Conservation (phyloP, 2,113 vertebrate species). For the Rhea pennata region DNA sequence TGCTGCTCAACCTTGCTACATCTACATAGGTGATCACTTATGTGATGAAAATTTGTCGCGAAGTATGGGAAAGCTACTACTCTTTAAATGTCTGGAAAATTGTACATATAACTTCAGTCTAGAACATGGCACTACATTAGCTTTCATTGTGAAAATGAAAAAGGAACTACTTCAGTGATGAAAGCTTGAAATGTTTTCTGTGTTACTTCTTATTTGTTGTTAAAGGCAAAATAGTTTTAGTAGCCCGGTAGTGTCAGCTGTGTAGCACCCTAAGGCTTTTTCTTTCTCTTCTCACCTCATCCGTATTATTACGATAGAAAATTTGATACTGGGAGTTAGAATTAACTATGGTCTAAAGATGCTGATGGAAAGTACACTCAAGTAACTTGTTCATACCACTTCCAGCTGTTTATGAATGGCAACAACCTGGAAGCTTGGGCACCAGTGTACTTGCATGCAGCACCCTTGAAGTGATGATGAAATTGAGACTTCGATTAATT, state of each 20-base stretch:
- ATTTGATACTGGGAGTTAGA: neutral
- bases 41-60: neutral
- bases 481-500: neutral
- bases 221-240: neutral
- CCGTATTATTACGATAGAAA: neutral
- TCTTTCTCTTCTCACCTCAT: neutral
- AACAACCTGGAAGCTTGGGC: neutral
- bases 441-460: neutral
- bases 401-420: neutral
- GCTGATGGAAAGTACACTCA: neutral
- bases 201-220: neutral
- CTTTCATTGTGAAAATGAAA: neutral
- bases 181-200: neutral
- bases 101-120: neutral
- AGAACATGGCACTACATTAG: neutral
- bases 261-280: neutral
- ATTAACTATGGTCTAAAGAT: neutral
- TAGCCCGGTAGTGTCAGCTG: neutral
- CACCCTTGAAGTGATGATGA: neutral
- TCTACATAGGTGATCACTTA: neutral
- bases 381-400: neutral
- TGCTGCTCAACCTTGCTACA: slow-evolving; percentile 2
- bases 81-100: neutral
- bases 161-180: neutral
- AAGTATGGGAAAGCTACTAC: neutral